Base-by-base conservation (phyloP, 2,888 invertebrate genomes). In the Eupithecia pulchellata region DNA sequence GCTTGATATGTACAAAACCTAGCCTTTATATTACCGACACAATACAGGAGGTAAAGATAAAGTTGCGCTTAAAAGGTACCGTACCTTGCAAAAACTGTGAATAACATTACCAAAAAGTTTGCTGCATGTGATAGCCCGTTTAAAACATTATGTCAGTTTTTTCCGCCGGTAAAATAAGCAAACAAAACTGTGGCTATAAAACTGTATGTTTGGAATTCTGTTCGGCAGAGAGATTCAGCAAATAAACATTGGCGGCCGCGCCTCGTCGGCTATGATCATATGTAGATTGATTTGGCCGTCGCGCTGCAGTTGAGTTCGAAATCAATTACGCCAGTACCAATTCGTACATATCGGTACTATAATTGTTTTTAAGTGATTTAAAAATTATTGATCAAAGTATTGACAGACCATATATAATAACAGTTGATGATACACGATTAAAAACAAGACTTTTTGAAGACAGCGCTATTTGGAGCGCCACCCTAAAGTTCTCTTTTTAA, bases 81-180 rank as follows among this genome's bases (percentile, higher is more conserved):
- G 9, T 27, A 29, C 57, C 27, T 8, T 8, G 55, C 27, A n/a
- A 52, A 52, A 29, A 57, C 29, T 57, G 17, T 5, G 29, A 57
- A 57, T 17, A 57, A 57, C 30, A 32, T 58, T 17, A 32, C 32
- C 30, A 58, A 30, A 30, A 58, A 11, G 27, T 58, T 58, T 32
- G 27, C 57, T 57, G 57, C 29, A 57, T 8, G 17, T n/a, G 60
- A 30, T 32, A 60, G 20, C 39, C 57, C 20, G 57, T 42, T 63
- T 57, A 64, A 68, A 68, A 61, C 60, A 60, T 61, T 42, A 36
- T 66, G 66, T 60, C 60, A 66, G 66, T 58, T 42, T 66, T 58
- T 39, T 32, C 42, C 30, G 66, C 34, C n/a, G 11, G 34, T 39
- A 68, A 57, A 68, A 68, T 62, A 68, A 68, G 55, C 63, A 69